Evolutionary conservation across 2,888 invertebrate genomes (phyloP), one percentile per base, ranked within the genome.

Genomic region (Hemicrepidius hirtus): DNA sequence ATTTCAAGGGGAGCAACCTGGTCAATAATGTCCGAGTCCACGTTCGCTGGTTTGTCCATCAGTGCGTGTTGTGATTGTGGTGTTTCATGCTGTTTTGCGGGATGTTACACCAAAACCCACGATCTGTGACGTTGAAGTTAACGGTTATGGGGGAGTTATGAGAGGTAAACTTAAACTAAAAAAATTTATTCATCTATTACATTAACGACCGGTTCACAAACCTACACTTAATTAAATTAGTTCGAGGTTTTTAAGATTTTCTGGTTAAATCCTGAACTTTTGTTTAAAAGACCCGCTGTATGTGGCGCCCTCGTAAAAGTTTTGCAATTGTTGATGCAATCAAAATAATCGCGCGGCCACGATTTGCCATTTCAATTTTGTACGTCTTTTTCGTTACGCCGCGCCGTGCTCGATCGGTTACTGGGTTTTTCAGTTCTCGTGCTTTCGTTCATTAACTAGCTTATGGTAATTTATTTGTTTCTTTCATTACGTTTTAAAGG

Each of bases 1-100:
- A 79, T 78, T 74, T 80, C 80, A 80, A 83, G 82, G 82, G 82
- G 82, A 82, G 82, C 81, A 79, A 80, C 81, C 80, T 83, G 83
- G 83, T 83, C 84, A 83, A 83, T 83, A 83, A 80, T 80, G 77
- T 77, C 71, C 74, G 76, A 75, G 75, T 77, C 68, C 68, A 75
- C 73, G 74, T 68, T 49, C 62, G 57, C 41, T 63, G 44, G 41
- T 68, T 37, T 65, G 55, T 46, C 68, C 66, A 75, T 68, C 64
- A 64, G 75, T 74, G 69, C 72, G 73, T 70, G 67, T 73, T 69
- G 67, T 59, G 60, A 64, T 57, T 68, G 68, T 44, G 44, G 55
- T 63, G 72, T 68, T 70, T 53, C 41, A 49, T 50, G 44, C 28
- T 59, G 68, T 57, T 68, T 46, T 55, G 21, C 53, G 57, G 44